These are phyloP conservation scores for Cavia aperea DNA, from an alignment of 2,113 vertebrate genomes.

Conservation along the genomic window DNA sequence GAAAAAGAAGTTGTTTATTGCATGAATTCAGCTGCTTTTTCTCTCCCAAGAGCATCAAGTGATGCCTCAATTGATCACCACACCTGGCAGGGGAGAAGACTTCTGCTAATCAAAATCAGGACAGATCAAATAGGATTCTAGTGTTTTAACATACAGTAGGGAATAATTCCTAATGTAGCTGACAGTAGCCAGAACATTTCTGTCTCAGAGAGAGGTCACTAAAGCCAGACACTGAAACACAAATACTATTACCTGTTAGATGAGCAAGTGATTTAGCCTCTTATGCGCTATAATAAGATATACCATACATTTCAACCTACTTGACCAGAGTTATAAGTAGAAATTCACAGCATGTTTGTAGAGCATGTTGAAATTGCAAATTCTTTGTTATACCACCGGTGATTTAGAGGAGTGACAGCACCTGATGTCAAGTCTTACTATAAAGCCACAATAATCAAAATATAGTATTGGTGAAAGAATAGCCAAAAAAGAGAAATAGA, in stretches of 20 bases:
- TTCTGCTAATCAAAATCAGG: conserved; percentile 4
- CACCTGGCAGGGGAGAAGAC: neutral
- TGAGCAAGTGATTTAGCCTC: neutral
- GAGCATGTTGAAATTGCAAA: conserved; percentile 2
- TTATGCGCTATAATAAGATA: neutral
- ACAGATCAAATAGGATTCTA: neutral
- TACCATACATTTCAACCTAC: neutral
- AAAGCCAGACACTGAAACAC: neutral
- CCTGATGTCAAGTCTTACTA: neutral
- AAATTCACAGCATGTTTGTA: neutral
- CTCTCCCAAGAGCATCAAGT: neutral
- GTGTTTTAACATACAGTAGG: neutral
- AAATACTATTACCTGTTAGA: neutral
- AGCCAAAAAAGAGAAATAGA: neutral
- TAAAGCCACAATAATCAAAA: neutral
- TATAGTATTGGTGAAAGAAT: neutral
- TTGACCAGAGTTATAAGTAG: neutral
- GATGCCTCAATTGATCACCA: neutral
- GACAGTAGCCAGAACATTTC: neutral
- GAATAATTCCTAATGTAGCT: neutral
- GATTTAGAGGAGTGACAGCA: neutral
- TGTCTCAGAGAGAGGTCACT: neutral
- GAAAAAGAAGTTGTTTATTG: neutral
- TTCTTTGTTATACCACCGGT: neutral
- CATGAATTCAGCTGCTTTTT: neutral